Evolutionary conservation across 2,888 invertebrate genomes (phyloP), one percentile per base, ranked within the genome.

Genomic region (Drosophila lutescens): DNA sequence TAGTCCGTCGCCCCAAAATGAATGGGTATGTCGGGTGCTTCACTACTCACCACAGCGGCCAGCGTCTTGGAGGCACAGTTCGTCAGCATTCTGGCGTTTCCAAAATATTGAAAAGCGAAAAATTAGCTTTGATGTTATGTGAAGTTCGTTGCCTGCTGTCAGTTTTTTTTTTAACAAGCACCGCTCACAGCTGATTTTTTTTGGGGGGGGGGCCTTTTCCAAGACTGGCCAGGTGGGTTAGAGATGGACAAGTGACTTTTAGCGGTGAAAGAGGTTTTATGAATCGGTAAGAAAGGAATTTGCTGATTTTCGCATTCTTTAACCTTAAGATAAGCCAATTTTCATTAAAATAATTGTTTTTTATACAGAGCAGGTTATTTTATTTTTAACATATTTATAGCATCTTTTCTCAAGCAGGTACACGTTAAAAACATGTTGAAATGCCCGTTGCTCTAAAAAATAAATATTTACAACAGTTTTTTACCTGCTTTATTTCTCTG

Each of bases 51-150:
- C 69, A 89, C 67, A 59, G 87, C 80, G 57, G 81, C 80, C 49
- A 91, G 56, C 49, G 90, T 76, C 67, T 78, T 91, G 32, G 80
- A 80, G 58, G 87, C 87, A 81, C 88, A 90, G 69, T 81, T 89
- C 56, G 89, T 76, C 65, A 91, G 84, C 91, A 91, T 91, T 78
- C 79, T 90, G 46, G 44, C 50, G 46, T 44, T 62, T 55, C 72
- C 50, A 32, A 63, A 67, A 55, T 36, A 40, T 10, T 20, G 49
- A 51, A 70, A 77, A 66, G 47, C 62, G 60, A 12, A 65, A 63
- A 36, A 66, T 67, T 65, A 36, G 66, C 56, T 67, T 30, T 66
- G 56, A 66, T 66, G 66, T 67, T 66, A 67, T 66, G 66, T 67
- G 56, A 66, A 66, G 47, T 65, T 15, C 13, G 20, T 44, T 7